A percentile compares a stretch with the other conserved stretches of the same genome.
Conservation (phyloP, 2,797 vertebrate species). For the Harpagifer antarcticus region DNA sequence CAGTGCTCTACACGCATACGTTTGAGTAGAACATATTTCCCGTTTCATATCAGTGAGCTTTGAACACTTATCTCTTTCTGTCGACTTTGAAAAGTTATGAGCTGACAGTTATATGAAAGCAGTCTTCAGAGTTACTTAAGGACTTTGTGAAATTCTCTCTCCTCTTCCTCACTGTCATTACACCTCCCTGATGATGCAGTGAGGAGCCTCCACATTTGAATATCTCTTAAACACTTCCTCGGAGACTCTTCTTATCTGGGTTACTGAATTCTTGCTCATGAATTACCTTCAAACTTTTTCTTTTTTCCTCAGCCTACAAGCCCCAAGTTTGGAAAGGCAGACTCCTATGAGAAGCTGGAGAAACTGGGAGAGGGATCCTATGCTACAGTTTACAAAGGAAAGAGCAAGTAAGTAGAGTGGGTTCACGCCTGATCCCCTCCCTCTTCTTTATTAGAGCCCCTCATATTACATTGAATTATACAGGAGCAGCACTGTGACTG, state of each 20-base stretch:
- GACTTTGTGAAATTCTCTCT: slow-evolving; percentile 25
- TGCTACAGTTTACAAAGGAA: slow-evolving; percentile 98
- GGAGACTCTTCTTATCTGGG: slow-evolving; percentile 13
- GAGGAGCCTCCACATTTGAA: slow-evolving; percentile 47
- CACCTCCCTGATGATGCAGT: slow-evolving; percentile 34
- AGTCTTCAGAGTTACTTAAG: slow-evolving; percentile 17
- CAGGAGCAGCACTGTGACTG: slow-evolving; percentile 16
- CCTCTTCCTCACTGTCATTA: slow-evolving; percentile 31
- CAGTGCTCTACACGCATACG: neutral
- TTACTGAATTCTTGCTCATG: slow-evolving; percentile 35
- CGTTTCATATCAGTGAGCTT: slow-evolving; percentile 3
- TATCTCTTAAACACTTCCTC: slow-evolving; percentile 33
- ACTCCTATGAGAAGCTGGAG: slow-evolving; percentile 98
- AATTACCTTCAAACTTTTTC: slow-evolving; percentile 27
- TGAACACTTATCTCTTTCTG: neutral
- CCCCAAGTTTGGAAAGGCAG: slow-evolving; percentile 98
- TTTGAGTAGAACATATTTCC: neutral
- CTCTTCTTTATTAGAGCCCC: slow-evolving; percentile 24
- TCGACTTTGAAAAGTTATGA: slow-evolving; percentile 26
- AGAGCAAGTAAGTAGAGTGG: slow-evolving; percentile 94
- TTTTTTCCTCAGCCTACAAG: slow-evolving; percentile 89
- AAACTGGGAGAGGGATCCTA: slow-evolving; percentile 98
- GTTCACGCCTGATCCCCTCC: slow-evolving; percentile 15
- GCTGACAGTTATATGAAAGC: slow-evolving; percentile 29
- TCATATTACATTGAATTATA: slow-evolving; percentile 43